These are phyloP conservation scores for Heterodera schachtii DNA, from an alignment of 1,140 invertebrate genomes.

Conservation along the genomic window DNA sequence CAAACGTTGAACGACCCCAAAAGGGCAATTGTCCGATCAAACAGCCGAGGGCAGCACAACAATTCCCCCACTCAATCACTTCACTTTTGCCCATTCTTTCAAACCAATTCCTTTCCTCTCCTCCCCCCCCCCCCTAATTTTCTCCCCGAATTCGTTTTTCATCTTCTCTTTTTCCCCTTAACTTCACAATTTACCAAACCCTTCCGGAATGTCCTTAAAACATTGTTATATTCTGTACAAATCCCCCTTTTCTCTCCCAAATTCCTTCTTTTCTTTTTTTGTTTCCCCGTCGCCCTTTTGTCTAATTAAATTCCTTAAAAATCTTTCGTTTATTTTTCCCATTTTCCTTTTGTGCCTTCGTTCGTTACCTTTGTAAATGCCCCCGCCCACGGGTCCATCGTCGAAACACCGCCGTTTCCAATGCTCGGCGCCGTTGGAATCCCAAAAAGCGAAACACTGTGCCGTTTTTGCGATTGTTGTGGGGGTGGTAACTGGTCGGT, in stretches of 20 bases:
- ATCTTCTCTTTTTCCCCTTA: background rate
- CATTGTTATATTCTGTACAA: too few species aligned
- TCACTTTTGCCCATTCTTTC: too few species aligned
- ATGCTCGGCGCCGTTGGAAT: background rate
- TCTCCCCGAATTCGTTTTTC: background rate
- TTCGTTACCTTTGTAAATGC: background rate
- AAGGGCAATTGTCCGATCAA: background rate
- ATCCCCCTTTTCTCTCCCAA: too few species aligned
- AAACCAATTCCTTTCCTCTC: background rate
- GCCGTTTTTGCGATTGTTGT: background rate
- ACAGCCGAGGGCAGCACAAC: background rate
- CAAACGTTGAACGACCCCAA: background rate
- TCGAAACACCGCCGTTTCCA: background rate
- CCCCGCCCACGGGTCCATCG: background rate
- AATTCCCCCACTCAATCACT: background rate
- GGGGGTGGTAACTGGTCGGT: background rate
- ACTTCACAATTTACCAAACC: too few species aligned
- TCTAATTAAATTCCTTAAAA: too few species aligned
- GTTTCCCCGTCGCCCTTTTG: too few species aligned
- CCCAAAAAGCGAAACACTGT: background rate
- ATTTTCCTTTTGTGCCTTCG: too few species aligned
- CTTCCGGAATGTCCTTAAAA: too few species aligned
- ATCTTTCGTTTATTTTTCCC: background rate
- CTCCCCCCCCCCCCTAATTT: background rate
- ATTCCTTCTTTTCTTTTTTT: background rate